Evolutionary conservation across 2,888 invertebrate genomes (phyloP).

Genomic region (Ellobium chinense): DNA sequence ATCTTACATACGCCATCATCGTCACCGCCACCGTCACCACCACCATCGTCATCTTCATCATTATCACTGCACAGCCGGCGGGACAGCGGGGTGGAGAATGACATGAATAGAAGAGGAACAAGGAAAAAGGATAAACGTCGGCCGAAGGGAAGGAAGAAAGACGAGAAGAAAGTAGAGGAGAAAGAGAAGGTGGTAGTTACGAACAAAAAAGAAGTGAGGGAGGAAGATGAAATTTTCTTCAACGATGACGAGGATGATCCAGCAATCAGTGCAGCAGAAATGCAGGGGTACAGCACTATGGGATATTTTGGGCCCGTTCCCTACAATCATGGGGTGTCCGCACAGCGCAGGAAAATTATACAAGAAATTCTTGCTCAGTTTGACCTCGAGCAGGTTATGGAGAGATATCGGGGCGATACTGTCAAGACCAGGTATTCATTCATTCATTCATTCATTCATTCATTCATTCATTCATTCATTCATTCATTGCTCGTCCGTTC

Average conservation of each 20-base stretch:
- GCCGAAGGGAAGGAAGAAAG: background rate
- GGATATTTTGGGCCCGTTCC: background rate
- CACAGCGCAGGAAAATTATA: conserved; percentile 6
- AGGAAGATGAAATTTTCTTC: conserved; percentile 12
- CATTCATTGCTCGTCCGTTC: background rate
- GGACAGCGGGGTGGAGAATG: no score
- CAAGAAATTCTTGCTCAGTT: conserved; percentile 25
- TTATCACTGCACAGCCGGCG: background rate
- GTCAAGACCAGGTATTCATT: conserved; percentile 20
- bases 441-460: background rate
- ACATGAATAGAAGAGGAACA: no score
- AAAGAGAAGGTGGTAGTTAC: no score
- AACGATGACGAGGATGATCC: background rate
- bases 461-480: background rate
- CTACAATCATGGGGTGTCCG: background rate
- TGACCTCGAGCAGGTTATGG: conserved; percentile 36
- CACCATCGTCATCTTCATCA: background rate
- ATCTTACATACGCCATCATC: no score
- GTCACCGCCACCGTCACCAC: background rate
- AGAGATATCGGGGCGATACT: conserved; percentile 32
- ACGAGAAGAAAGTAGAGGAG: no score
- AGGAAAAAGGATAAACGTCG: no score
- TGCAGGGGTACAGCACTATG: no score
- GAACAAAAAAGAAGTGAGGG: background rate
- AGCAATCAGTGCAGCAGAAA: background rate